Base-by-base conservation (phyloP, 2,888 invertebrate species). In the Phyllotreta striolata region DNA sequence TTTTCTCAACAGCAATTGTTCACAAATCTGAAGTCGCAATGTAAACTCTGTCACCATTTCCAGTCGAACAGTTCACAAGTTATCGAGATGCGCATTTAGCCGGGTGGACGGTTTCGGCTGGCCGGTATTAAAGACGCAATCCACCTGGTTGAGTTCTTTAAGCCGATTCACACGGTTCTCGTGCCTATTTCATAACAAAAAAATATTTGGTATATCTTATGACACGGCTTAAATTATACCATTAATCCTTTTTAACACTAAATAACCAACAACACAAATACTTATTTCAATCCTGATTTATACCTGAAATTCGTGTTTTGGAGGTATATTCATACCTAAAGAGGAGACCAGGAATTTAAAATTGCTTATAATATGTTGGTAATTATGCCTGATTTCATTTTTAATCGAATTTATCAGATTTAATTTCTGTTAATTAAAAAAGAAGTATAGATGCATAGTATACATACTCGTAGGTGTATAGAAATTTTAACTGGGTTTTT, bases 81-180 rank as follows among this genome's bases (percentile, higher is more conserved):
- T 13, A 34, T 24, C 7, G 24, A 7, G 13, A 35, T 40, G 14
- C 40, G 41, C n/a, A 8, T 54, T 24, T 14, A 52, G 34, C 12
- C n/a, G 13, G 4, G 38, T 13, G n/a, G 49, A 24, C 44, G 37
- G 13, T 40, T 57, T 71, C 58, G 61, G 10, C 55, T 69, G 74
- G 72, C 40, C 66, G 56, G 64, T 46, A 73, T 62, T 47, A 55
- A 67, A 71, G 71, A 70, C 72, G 75, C 72, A 73, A 73, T 72
- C 74, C 77, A 76, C 77, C 76, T 75, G 77, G 76, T 73, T 71
- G 71, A 71, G 63, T 64, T 71, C 73, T 72, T 72, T 66, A 72
- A 72, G 72, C 67, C 72, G 76, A 73, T 76, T 77, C 77, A 76
- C 76, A 77, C 76, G 77, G 72, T 73, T 70, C 73, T 75, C 75